Base-by-base conservation (phyloP, 1,140 invertebrate species). In the Macrosteles quadrilineatus region DNA sequence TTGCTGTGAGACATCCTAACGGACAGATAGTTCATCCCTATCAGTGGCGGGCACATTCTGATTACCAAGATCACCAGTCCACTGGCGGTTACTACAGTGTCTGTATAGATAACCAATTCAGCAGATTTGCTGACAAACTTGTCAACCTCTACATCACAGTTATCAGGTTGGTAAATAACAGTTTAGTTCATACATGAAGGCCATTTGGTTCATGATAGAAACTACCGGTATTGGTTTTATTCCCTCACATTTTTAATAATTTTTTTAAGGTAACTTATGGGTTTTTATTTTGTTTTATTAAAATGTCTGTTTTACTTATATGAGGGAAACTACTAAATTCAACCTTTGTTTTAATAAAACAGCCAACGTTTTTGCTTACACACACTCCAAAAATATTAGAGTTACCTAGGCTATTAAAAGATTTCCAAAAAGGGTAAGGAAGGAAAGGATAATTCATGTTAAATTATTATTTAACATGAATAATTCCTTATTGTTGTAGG, bases 61-160 rank as follows among this genome's bases (percentile, higher is more conserved):
- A 96, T 78, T 96, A 95, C 76, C 93, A 96, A 69, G 94, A 96
- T 77, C 87, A 89, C 74, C 83, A 87, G 0, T 87, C 88, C 2
- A 82, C 84, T 0, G 93, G 93, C 55, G 94, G 93, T 6, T 95
- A 95, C 77, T 98, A 97, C 77, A 90, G 90, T n/a, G 89, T 98
- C 23, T 98, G 96, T 80, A 90, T 98, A 67, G 95, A 98, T 79
- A 98, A 98, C 83, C 93, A 96, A 75, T 95, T 96, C 76, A 96
- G 94, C 6, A 84, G 92, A 77, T 97, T 96, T 83, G 91, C 94
- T 30, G 90, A 89, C 12, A 98, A 98, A 83, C 80, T 98, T 69
- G 92, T 98, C 17, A 97, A 97, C 80, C 83, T 98, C 25, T 98
- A 98, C 76, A 86, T 98, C 1, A 96, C 95, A 0, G 95, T 97